Evolutionary conservation across 2,888 invertebrate species (phyloP).

Genomic region (Nephrotoma flavescens): DNA sequence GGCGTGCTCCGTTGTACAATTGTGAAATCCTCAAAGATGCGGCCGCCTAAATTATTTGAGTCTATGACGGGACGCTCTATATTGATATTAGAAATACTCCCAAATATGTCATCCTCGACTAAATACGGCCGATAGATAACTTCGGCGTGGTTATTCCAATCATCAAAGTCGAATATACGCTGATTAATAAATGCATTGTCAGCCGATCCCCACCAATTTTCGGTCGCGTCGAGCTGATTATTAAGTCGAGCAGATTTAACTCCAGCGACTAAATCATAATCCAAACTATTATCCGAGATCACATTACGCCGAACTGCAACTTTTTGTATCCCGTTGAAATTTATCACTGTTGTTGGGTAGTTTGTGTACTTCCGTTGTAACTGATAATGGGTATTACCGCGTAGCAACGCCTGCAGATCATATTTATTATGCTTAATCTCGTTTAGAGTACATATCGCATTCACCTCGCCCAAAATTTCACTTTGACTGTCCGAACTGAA

Average conservation of each 20-base stretch:
- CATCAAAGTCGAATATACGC: constrained; percentile 93
- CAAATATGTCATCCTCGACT: constrained; percentile 57
- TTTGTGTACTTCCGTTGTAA: constrained; percentile 18
- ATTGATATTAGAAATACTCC: constrained; percentile 58
- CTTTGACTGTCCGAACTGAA: constrained; percentile 85
- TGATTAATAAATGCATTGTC: constrained; percentile 58
- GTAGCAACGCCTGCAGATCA: constrained; percentile 19
- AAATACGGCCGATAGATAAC: constrained; percentile 83
- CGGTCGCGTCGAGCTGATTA: constrained; percentile 71
- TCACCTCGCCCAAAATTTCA: constrained; percentile 74
- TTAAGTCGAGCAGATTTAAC: constrained; percentile 75
- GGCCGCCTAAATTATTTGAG: constrained; percentile 58
- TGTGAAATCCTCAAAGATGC: constrained; percentile 50
- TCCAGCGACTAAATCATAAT: constrained; percentile 88
- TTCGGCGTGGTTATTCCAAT: constrained; percentile 96
- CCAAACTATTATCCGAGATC: constrained; percentile 65
- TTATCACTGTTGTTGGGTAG: constrained; percentile 70
- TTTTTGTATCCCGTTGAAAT: constrained; percentile 88
- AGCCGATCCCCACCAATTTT: constrained; percentile 94
- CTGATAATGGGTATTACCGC: constrained; percentile 13
- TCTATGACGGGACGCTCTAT: constrained; percentile 41
- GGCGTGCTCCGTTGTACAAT: constrained; percentile 50
- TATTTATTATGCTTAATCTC: constrained; percentile 56
- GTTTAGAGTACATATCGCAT: constrained; percentile 65
- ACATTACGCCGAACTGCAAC: constrained; percentile 81